Evolutionary conservation across 2,888 invertebrate genomes (phyloP).

Genomic region (Agonopterix arenella): DNA sequence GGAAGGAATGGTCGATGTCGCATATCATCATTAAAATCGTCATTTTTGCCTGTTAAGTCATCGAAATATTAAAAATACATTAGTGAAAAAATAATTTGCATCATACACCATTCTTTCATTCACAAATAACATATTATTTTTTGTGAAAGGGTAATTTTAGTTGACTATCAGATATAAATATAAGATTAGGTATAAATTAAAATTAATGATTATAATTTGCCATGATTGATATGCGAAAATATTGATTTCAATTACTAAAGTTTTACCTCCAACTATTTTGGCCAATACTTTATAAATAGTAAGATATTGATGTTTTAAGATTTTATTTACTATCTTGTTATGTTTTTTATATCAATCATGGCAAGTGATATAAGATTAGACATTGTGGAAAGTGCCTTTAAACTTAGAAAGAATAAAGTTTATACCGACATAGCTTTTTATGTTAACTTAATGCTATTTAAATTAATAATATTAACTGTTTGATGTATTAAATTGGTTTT

Average conservation of each 20-base stretch:
- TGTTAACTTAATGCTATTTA: slow-evolving; percentile 75
- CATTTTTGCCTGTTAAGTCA: background rate
- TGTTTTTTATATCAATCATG: slow-evolving; percentile 44
- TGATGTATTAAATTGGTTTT: slow-evolving; percentile 57
- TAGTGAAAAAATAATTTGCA: background rate
- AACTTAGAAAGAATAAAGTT: slow-evolving; percentile 71
- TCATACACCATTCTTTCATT: slow-evolving; percentile 6
- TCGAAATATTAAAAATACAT: background rate
- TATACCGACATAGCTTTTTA: slow-evolving; percentile 76
- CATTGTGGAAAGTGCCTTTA: slow-evolving; percentile 76
- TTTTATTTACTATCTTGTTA: slow-evolving; percentile 17
- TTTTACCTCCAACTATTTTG: background rate
- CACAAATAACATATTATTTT: slow-evolving; percentile 18
- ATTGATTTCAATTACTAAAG: background rate
- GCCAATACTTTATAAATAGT: background rate
- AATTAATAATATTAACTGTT: slow-evolving; percentile 71
- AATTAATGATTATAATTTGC: slow-evolving; percentile 28
- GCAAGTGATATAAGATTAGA: slow-evolving; percentile 54
- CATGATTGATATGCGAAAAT: slow-evolving; percentile 29
- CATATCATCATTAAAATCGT: slow-evolving; percentile 25
- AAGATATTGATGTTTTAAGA: slow-evolving; percentile 10
- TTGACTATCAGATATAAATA: slow-evolving; percentile 48
- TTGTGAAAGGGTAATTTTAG: slow-evolving; percentile 62
- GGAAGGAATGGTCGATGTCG: slow-evolving; percentile 31
- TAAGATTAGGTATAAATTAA: too few relatives aligned